Evolutionary conservation across 2,888 invertebrate species (phyloP), one percentile per base, ranked within the genome.

Genomic region (Xanthia togata): DNA sequence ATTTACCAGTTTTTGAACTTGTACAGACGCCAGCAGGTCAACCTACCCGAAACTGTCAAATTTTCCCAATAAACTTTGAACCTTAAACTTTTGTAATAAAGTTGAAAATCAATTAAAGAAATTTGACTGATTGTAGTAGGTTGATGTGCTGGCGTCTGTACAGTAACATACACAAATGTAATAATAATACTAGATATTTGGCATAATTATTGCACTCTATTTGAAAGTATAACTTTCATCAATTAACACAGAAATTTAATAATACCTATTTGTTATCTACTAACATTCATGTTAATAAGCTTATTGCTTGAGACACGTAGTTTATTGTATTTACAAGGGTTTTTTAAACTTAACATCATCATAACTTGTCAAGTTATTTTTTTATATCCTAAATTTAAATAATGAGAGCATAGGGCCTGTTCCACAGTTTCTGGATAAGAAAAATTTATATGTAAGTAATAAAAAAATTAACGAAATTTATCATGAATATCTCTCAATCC

Each of bases 301-400:
- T 94, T 96, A 96, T 96, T 96, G 96, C 96, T 96, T 95, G 91
- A 88, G 90, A 96, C 95, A 95, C 95, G 96, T 95, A 91, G 87
- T 85, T 86, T 79, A 76, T 53, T 68, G 50, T 86, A 88, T 89
- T 89, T 91, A 89, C 92, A 93, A 88, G 85, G 74, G 55, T 80
- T 81, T 74, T 63, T 73, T 62, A 84, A 83, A 74, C 81, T 84
- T 78, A 71, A 85, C 71, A 35, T 26, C 9, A 8, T 9, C 41
- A 14, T 78, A 69, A 72, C 53, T 41, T 76, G 73, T 73, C 3
- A 81, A 79, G 78, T 78, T 78, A n/a, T 60, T 44, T 60, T 81
- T 73, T 20, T 9, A 2, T 20, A 77, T 68, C 35, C 47, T 87
- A 87, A 57, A 73, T 44, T 14, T 60, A 79, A 73, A 75, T 59